Conservation (phyloP, 2,113 vertebrate genomes). For the Saiga tatarica region DNA sequence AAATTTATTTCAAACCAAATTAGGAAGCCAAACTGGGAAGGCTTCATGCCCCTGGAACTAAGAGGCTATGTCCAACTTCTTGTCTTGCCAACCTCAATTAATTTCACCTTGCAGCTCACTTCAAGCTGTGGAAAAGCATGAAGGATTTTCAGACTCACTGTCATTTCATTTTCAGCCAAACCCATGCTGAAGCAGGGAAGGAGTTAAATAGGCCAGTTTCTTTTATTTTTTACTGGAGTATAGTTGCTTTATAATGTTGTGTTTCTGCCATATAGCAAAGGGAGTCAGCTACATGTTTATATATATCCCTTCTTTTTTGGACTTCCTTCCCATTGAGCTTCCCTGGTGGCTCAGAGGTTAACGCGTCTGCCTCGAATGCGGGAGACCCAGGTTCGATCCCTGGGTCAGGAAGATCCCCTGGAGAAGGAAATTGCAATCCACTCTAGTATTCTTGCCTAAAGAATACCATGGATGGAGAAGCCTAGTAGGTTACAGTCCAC, state of each 20-base stretch:
- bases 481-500: too few relatives aligned
- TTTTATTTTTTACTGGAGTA: not conserved
- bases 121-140: conserved; percentile 19
- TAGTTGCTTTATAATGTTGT: not conserved
- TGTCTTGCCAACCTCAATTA: conserved; percentile 32
- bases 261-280: not conserved
- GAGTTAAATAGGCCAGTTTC: not conserved
- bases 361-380: too few relatives aligned
- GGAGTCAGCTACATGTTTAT: not conserved
- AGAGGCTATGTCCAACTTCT: not conserved
- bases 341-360: too few relatives aligned
- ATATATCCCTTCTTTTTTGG: not conserved
- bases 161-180: not conserved
- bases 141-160: not conserved
- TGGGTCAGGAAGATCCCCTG: too few relatives aligned
- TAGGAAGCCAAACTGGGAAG: conserved; percentile 12
- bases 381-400: too few relatives aligned
- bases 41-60: not conserved
- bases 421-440: too few relatives aligned
- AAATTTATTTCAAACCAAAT: conserved; percentile 46
- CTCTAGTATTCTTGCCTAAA: too few relatives aligned
- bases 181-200: not conserved
- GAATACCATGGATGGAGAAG: too few relatives aligned
- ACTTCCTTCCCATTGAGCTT: not conserved
- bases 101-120: conserved; percentile 31